Evolutionary conservation across 2,113 vertebrate genomes (phyloP), one percentile per base, ranked within the genome.

Genomic region (Dascyllus trimaculatus): DNA sequence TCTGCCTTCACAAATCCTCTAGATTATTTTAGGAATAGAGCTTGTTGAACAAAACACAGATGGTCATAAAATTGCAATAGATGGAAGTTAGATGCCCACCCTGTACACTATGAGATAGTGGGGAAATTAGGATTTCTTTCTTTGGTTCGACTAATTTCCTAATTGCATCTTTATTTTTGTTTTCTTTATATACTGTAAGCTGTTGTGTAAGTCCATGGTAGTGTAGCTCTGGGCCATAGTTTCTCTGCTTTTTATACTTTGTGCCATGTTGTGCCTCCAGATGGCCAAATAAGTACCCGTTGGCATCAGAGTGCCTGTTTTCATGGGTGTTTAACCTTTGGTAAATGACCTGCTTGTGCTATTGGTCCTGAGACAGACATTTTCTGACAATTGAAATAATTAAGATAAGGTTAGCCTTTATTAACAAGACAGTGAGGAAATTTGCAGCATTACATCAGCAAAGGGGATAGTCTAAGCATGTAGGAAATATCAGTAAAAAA

Each of bases 291-390:
- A 46, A 80, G 19, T 60, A 19, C 69, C 74, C n/a, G 1, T 32
- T 78, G 86, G 58, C 80, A 87, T 64, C 75, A 78, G 56, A 75
- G 7, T 18, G 49, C 48, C 58, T 22, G 38, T 61, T 82, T 89
- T 85, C 73, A 90, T 64, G 75, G 76, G 11, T 71, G 19, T 78
- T 89, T 91, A 82, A 80, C 22, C 84, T 79, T 83, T 83, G 46
- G 25, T 65, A 81, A 76, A 80, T 49, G 8, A 81, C 61, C 63
- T 71, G 54, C 46, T 49, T 72, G 25, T 54, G 51, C 15, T 56
- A 70, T 65, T 71, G 25, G 52, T 61, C 56, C 63, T 46, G 26
- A 46, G 11, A 53, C 25, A 26, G n/a, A 57, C 9, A 4, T 22
- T 43, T n/a, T 4, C 2, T 62, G 48, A 32, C 7, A 11, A 29